A percentile compares a stretch with the other conserved stretches of the same genome.
Conservation (phyloP, 2,797 vertebrate species). For the Remorina albescens region DNA sequence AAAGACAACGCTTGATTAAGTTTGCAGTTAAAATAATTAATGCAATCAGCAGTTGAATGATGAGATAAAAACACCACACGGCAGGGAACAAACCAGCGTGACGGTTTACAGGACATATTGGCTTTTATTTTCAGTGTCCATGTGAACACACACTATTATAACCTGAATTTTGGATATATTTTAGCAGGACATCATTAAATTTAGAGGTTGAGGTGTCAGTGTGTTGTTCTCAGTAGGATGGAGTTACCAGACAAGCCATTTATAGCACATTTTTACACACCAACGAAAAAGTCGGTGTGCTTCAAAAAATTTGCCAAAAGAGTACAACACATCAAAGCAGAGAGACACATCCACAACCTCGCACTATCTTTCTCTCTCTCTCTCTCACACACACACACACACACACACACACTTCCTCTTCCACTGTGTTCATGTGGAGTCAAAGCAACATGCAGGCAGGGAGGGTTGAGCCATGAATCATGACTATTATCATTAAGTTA, state of each 20-base stretch:
- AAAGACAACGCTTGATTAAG: too few relatives aligned
- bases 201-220: neutral
- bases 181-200: neutral
- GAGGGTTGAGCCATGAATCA: slow-evolving; percentile 87
- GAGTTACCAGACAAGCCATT: neutral
- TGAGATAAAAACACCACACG: too few relatives aligned
- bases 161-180: too few relatives aligned
- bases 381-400: slow-evolving; percentile 25
- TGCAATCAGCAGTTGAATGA: too few relatives aligned
- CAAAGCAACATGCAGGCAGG: slow-evolving; percentile 74
- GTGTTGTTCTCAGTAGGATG: neutral
- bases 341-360: slow-evolving; percentile 9
- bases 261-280: neutral
- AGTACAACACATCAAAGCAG: slow-evolving; percentile 4
- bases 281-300: neutral
- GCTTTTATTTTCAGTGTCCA: too few relatives aligned
- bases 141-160: too few relatives aligned
- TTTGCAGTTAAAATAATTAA: too few relatives aligned
- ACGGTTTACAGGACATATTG: too few relatives aligned
- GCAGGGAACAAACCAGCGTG: too few relatives aligned
- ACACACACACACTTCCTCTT: slow-evolving; percentile 47
- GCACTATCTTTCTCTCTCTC: slow-evolving; percentile 22
- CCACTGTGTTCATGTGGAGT: slow-evolving; percentile 56
- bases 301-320: slow-evolving; percentile 19
- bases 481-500: slow-evolving; percentile 88